Evolutionary conservation across 2,113 vertebrate species (phyloP).

Genomic region (Thryonomys swinderianus): DNA sequence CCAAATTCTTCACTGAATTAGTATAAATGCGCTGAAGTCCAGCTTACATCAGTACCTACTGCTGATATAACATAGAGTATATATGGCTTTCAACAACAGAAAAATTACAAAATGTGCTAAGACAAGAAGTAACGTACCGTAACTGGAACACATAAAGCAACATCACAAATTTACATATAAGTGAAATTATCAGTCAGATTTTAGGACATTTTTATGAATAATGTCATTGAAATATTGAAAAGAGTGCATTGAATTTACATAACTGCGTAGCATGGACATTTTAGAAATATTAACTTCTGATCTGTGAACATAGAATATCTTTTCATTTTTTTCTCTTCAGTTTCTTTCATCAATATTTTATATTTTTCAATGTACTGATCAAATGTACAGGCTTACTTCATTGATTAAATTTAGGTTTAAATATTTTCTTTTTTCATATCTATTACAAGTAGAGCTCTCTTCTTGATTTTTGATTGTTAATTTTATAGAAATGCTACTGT

Average conservation of each 20-base stretch:
- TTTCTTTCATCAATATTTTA: neutral
- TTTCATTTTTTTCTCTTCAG: neutral
- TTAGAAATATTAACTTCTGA: neutral
- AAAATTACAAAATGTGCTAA: conserved; percentile 2
- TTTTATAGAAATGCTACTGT: neutral
- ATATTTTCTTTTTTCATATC: neutral
- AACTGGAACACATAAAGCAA: conserved; percentile 18
- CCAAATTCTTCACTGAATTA: neutral
- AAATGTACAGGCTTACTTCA: neutral
- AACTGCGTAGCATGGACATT: neutral
- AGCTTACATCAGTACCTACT: neutral
- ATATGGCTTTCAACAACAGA: neutral
- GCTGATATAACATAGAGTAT: neutral
- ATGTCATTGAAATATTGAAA: neutral
- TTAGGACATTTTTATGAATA: neutral
- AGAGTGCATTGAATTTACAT: neutral
- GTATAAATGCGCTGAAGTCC: neutral
- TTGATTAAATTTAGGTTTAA: neutral
- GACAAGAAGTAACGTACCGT: conserved; percentile 13
- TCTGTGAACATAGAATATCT: neutral
- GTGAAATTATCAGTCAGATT: conserved; percentile 14
- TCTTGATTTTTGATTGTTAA: neutral
- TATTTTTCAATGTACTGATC: neutral
- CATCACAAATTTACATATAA: conserved; percentile 14
- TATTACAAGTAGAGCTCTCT: neutral